A percentile compares a stretch with the other conserved stretches of the same genome.
These are phyloP conservation scores for Anthoptus insignis DNA, from an alignment of 2,888 invertebrate species.

Conservation along the genomic window DNA sequence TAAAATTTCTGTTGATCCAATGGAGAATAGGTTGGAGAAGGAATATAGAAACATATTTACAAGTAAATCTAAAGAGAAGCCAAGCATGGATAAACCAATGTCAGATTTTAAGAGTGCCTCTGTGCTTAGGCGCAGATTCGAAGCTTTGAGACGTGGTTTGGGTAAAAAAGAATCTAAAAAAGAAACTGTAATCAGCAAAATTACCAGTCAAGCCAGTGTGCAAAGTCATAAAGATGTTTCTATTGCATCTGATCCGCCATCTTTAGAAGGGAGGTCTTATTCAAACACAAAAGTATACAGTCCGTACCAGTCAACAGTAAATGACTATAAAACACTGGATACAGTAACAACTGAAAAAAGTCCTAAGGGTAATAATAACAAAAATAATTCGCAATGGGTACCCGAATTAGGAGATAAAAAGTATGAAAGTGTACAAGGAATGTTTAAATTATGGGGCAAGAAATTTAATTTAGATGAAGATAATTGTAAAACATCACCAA, in stretches of 20 bases:
- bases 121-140: constrained; percentile 65
- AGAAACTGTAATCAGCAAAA: constrained; percentile 47
- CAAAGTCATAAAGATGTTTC: constrained; percentile 67
- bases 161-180: constrained; percentile 62
- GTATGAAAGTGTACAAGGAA: constrained; percentile 65
- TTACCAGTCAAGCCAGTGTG: constrained; percentile 53
- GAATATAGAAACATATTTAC: constrained; percentile 70
- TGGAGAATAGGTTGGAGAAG: constrained; percentile 72
- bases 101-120: constrained; percentile 64
- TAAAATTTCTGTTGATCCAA: constrained; percentile 57
- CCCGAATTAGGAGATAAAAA: constrained; percentile 57
- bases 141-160: constrained; percentile 65
- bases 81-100: constrained; percentile 52
- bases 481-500: constrained; percentile 46
- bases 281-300: constrained; percentile 61
- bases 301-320: constrained; percentile 48
- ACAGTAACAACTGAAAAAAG: constrained; percentile 47
- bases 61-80: constrained; percentile 56
- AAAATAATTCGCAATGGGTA: constrained; percentile 52
- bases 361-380: constrained; percentile 47
- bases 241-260: constrained; percentile 71
- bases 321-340: constrained; percentile 35
- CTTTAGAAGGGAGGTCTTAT: constrained; percentile 66
- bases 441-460: constrained; percentile 76
- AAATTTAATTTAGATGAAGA: constrained; percentile 71